phyloP scores from a whole-genome alignment of 2,888 invertebrate species.

The Dicroscelio sp. region DNA sequence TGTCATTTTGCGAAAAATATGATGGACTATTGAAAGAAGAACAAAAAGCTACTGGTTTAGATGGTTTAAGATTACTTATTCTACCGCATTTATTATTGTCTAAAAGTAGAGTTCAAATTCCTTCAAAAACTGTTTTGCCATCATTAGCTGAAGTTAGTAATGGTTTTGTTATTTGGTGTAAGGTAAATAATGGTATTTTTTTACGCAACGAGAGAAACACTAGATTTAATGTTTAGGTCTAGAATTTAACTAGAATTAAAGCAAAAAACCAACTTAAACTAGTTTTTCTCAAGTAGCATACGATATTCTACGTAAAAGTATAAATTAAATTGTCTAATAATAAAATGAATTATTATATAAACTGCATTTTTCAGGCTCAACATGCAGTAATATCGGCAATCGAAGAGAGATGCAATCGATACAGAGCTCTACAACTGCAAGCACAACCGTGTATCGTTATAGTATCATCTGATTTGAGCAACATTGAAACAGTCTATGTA shows the following conservation, averaged over 20 bases:
- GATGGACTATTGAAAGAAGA: conserved; percentile 1
- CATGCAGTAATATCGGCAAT: background rate
- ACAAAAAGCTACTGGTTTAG: conserved; percentile 25
- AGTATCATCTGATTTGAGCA: background rate
- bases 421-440: background rate
- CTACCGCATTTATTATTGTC: conserved; percentile 37
- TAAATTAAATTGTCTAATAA: no score
- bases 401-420: background rate
- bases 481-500: background rate
- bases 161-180: conserved; percentile 48
- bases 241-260: no score
- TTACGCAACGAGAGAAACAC: no score
- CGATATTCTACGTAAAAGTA: no score
- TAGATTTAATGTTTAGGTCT: conserved; percentile 10
- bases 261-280: no score
- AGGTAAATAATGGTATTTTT: no score
- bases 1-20: conserved; percentile 36
- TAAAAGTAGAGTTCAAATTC: conserved; percentile 30
- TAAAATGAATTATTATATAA: no score
- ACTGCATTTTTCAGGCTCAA: background rate
- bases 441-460: background rate
- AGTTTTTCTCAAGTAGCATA: no score
- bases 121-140: background rate
- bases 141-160: conserved; percentile 6
- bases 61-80: conserved; percentile 39